Evolutionary conservation across 2,888 invertebrate species (phyloP).

Genomic region (Mamestra brassicae): DNA sequence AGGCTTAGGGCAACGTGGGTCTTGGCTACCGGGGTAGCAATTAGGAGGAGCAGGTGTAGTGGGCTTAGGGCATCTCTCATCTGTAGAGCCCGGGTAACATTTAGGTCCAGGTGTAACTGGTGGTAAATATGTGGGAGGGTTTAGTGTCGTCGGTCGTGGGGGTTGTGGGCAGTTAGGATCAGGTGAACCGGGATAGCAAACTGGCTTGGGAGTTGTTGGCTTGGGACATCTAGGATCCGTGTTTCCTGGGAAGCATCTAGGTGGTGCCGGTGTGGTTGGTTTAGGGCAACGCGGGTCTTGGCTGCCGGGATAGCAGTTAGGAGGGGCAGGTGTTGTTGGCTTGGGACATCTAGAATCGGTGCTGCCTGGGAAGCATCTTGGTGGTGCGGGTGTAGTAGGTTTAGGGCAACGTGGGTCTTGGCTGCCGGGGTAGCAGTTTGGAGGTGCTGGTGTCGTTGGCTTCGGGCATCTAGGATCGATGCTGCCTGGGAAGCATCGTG

Average conservation of each 20-base stretch:
- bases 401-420: constrained; percentile 52
- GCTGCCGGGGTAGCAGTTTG: constrained; percentile 67
- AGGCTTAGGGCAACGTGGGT: constrained; percentile 45
- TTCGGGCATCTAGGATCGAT: constrained; percentile 73
- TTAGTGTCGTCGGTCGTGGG: accelerated
- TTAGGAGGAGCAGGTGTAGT: not conserved
- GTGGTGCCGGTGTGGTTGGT: not conserved
- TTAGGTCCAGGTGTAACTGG: too few species aligned
- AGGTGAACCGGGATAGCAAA: not conserved
- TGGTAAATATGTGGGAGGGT: too few species aligned
- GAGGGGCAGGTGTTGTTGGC: constrained; percentile 64
- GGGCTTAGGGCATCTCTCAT: not conserved
- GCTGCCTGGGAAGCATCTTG: constrained; percentile 73
- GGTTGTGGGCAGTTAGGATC: not conserved
- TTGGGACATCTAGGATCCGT: not conserved
- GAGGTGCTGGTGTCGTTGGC: constrained; percentile 66
- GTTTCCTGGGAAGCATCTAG: not conserved
- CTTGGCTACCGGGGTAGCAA: not conserved
- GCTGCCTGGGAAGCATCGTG: constrained; percentile 62
- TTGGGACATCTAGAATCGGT: constrained; percentile 78
- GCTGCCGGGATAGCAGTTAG: constrained; percentile 25
- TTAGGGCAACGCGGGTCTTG: not conserved
- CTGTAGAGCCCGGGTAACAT: too few species aligned
- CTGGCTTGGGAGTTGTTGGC: constrained; percentile 64
- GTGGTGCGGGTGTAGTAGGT: constrained; percentile 69